Base-by-base conservation (phyloP, 2,888 invertebrate species). In the Serrognathus titanus region DNA sequence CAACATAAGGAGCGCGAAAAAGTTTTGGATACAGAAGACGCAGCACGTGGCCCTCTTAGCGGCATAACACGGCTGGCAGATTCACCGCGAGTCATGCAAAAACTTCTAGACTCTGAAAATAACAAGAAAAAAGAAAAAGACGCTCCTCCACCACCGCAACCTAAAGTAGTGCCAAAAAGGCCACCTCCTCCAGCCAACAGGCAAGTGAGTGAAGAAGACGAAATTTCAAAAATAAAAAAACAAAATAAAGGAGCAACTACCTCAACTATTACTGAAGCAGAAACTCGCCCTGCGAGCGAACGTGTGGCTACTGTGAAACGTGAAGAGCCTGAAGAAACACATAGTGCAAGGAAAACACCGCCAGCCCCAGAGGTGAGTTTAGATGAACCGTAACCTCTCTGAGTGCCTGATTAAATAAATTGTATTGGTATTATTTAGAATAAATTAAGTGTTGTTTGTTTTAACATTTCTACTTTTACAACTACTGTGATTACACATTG, bases 181-280 rank as follows among this genome's bases (percentile, higher is more conserved):
- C 82, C 83, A 39, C 76, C 78, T 35, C 78, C 81, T 43, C 83
- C 85, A n/a, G 81, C 90, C 8, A 84, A 86, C 48, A 82, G 92
- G 59, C 92, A 93, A 77, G 83, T 88, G 62, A 92, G 92, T 73
- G 94, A 94, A 79, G 94, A 93, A 69, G 93, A 94, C 71, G 95
- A 95, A 76, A 92, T 94, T 61, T 82, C 90, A 8, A 86, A 89
- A 70, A 89, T 92, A 63, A 94, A 94, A 79, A 88, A 90, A 71
- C 90, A 91, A 78, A 94, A 91, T 71, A 93, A 93, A 76, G 84
- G 81, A 55, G 85, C 87, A 13, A 82, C 86, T 20, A 80, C 86
- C 9, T 83, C 85, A 13, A 73, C 79, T 6, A 61, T 75, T 7
- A 65, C 78, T 3, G 69, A 64, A 79, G 84, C 40, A 63, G 69